phyloP scores from a whole-genome alignment of 2,888 invertebrate genomes.

The Mellilla xanthometata region DNA sequence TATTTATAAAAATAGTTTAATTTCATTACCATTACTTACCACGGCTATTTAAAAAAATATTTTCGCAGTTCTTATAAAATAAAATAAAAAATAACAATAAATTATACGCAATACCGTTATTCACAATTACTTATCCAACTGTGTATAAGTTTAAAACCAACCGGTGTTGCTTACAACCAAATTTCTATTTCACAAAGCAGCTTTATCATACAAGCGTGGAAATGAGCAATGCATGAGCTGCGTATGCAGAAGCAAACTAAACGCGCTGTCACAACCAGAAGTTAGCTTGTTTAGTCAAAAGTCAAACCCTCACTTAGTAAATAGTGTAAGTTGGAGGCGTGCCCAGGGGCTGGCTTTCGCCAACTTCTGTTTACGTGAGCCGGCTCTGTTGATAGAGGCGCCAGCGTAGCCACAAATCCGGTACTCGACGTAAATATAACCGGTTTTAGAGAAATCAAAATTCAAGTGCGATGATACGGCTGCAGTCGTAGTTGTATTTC shows the following conservation, averaged over 20 bases:
- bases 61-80: too few relatives aligned
- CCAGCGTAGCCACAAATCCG: slow-evolving; percentile 27
- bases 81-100: too few relatives aligned
- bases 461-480: slow-evolving; percentile 41
- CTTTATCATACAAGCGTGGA: not conserved
- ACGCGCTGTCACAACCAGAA: slow-evolving; percentile 41
- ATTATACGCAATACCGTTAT: too few relatives aligned
- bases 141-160: too few relatives aligned
- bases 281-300: slow-evolving; percentile 49
- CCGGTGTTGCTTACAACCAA: too few relatives aligned
- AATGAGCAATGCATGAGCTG: slow-evolving; percentile 8
- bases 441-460: slow-evolving; percentile 61
- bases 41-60: too few relatives aligned
- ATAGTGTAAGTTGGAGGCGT: slow-evolving; percentile 56
- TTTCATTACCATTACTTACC: too few relatives aligned
- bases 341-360: slow-evolving; percentile 51
- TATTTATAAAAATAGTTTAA: too few relatives aligned
- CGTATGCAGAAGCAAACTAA: slow-evolving; percentile 29
- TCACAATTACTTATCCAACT: too few relatives aligned
- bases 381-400: slow-evolving; percentile 47
- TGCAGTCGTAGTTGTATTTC: not conserved
- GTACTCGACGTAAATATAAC: slow-evolving; percentile 45
- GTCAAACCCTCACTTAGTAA: slow-evolving; percentile 53
- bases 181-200: too few relatives aligned
- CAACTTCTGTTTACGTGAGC: slow-evolving; percentile 58